Percentiles rank a stretch among this genome's conserved stretches.
Conservation (phyloP, 2,888 invertebrate species). For the Omphaloscelis lunosa region DNA sequence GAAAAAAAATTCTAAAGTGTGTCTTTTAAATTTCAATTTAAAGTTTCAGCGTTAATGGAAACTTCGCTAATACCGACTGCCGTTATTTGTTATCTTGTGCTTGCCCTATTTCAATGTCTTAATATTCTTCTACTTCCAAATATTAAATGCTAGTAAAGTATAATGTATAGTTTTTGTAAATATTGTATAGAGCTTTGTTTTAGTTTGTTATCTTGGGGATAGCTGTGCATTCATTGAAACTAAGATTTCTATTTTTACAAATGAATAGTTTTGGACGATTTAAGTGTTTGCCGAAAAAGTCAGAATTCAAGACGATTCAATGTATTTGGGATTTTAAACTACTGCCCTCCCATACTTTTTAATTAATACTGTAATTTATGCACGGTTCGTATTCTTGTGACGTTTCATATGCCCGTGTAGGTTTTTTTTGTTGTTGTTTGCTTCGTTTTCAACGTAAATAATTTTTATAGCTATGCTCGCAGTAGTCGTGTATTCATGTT, state of each 20-base stretch:
- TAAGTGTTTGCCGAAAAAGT: background rate
- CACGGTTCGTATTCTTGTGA: too few relatives aligned
- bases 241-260: background rate
- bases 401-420: too few relatives aligned
- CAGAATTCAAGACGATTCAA: background rate
- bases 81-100: background rate
- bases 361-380: too few relatives aligned
- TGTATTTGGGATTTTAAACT: background rate
- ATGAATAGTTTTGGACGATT: background rate
- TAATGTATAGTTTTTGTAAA: constrained; percentile 51
- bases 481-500: background rate
- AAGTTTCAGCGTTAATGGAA: background rate
- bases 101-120: constrained; percentile 6
- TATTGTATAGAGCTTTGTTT: constrained; percentile 48
- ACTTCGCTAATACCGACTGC: constrained; percentile 1
- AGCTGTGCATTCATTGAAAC: background rate
- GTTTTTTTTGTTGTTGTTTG: too few relatives aligned
- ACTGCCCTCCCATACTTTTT: too few relatives aligned
- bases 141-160: background rate
- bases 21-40: too few relatives aligned
- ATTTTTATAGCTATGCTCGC: background rate
- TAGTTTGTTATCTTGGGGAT: constrained; percentile 6
- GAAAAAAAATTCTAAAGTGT: too few relatives aligned
- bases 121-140: constrained; percentile 1
- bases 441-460: background rate